Conservation (phyloP, 1,140 invertebrate genomes). For the Acromyrmex charruanus region DNA sequence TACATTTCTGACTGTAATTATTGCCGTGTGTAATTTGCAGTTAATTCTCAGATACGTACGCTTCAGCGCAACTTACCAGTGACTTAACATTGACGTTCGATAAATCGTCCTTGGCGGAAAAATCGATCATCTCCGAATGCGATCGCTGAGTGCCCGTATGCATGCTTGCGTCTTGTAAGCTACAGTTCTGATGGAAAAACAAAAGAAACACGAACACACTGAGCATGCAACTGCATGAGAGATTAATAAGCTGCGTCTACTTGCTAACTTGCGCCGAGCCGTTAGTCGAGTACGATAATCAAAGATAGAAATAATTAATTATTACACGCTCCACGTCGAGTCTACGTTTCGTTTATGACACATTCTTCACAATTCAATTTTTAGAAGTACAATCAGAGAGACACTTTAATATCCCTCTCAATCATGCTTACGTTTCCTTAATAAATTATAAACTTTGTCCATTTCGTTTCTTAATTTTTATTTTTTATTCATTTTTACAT, state of each 20-base stretch:
- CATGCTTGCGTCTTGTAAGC: constrained; percentile 83
- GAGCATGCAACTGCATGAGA: constrained; percentile 74
- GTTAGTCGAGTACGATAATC: constrained; percentile 20
- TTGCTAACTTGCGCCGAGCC: constrained; percentile 35
- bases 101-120: constrained; percentile 85
- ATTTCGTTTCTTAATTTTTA: too few relatives aligned
- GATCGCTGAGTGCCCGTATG: constrained; percentile 78
- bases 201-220: constrained; percentile 79
- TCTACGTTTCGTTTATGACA: not conserved
- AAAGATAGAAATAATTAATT: constrained; percentile 41
- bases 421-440: too few relatives aligned
- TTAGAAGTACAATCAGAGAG: not conserved
- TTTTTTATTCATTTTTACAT: too few relatives aligned
- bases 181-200: constrained; percentile 82
- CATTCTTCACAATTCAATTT: not conserved
- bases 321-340: constrained; percentile 14
- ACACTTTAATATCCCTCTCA: not conserved
- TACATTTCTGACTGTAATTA: not conserved
- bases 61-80: constrained; percentile 83
- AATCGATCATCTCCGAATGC: constrained; percentile 82
- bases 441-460: too few relatives aligned
- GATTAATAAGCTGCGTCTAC: constrained; percentile 48
- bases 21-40: not conserved
- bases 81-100: constrained; percentile 88
- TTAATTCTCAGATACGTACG: constrained; percentile 11